Percentiles rank a stretch among this genome's conserved stretches.
These are phyloP conservation scores for Muscicapa comitata DNA, from an alignment of 2,797 vertebrate genomes.

Conservation along the genomic window DNA sequence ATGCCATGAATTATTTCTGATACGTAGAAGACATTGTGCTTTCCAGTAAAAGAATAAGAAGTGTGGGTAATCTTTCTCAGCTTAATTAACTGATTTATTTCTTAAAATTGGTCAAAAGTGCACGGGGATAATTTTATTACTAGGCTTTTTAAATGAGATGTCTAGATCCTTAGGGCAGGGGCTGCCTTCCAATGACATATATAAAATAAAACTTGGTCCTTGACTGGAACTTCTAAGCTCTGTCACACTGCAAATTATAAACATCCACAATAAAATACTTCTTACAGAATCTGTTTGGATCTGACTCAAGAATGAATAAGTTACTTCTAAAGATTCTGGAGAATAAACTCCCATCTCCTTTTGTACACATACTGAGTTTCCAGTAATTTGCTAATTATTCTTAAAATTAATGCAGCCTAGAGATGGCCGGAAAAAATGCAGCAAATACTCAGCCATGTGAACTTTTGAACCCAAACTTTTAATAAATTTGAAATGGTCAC, in stretches of 20 bases:
- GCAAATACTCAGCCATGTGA: neutral
- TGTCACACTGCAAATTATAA: neutral
- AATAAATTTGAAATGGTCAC: neutral
- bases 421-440: neutral
- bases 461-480: neutral
- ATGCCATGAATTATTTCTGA: neutral
- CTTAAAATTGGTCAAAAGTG: neutral
- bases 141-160: neutral
- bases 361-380: neutral
- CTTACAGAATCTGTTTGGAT: neutral
- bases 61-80: neutral
- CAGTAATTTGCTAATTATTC: slow-evolving; percentile 6
- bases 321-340: neutral
- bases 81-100: neutral
- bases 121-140: neutral
- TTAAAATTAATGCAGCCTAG: neutral
- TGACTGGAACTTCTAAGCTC: neutral
- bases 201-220: neutral
- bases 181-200: neutral
- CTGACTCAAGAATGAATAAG: neutral
- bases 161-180: neutral
- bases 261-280: neutral
- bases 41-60: neutral
- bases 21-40: neutral
- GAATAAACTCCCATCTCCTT: neutral